Evolutionary conservation across 2,888 invertebrate species (phyloP).

Genomic region (Pasiphila rectangulata): DNA sequence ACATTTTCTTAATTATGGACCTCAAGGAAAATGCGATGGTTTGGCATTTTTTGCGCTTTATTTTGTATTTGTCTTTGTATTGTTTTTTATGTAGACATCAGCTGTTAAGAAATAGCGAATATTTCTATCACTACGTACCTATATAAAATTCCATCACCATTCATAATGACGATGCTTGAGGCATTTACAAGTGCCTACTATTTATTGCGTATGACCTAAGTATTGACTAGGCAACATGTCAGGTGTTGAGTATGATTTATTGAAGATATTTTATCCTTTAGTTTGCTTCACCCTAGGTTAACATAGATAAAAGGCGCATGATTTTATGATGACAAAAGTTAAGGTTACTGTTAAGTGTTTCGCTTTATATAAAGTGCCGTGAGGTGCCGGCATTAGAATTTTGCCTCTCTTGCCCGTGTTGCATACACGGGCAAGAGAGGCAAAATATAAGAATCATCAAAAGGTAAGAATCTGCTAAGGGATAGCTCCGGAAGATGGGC

Average conservation of each 20-base stretch:
- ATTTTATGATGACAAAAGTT: not conserved
- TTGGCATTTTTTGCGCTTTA: no score
- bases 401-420: no score
- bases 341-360: not conserved
- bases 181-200: not conserved
- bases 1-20: no score
- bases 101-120: no score
- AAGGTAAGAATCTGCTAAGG: no score
- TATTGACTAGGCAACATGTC: not conserved
- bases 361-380: not conserved
- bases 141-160: not conserved
- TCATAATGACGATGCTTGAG: not conserved
- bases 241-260: slow-evolving; percentile 4
- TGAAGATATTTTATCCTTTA: not conserved
- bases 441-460: no score
- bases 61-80: no score
- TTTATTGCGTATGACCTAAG: not conserved
- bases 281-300: not conserved
- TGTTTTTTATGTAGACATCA: no score
- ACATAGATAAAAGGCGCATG: not conserved
- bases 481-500: no score
- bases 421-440: no score
- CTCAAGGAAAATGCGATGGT: no score
- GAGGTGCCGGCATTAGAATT: no score
- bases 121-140: not conserved